These are phyloP conservation scores for Acholoe squamosa DNA, from an alignment of 2,888 invertebrate species.

Conservation along the genomic window DNA sequence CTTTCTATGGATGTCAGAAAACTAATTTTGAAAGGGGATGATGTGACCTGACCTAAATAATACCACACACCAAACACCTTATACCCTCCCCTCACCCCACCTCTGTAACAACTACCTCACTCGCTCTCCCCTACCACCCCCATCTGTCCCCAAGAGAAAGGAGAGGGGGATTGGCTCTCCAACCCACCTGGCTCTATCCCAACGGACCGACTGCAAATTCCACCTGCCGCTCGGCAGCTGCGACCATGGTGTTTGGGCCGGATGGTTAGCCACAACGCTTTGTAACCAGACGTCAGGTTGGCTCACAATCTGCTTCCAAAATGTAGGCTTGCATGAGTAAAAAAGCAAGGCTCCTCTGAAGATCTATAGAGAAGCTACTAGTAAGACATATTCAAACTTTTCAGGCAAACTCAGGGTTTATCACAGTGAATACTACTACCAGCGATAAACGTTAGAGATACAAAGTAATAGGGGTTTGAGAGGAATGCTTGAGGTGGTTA, in stretches of 20 bases:
- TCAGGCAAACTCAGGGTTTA: too few species aligned
- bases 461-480: too few species aligned
- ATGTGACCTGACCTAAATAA: too few species aligned
- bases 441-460: too few species aligned
- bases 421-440: too few species aligned
- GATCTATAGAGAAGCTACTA: too few species aligned
- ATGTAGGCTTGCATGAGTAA: not conserved
- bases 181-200: conserved; percentile 17
- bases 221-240: conserved; percentile 39
- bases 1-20: too few species aligned
- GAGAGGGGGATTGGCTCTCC: not conserved
- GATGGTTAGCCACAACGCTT: not conserved
- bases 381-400: too few species aligned
- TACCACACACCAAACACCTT: conserved; percentile 3
- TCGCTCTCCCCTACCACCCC: not conserved
- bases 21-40: too few species aligned
- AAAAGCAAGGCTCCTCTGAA: too few species aligned
- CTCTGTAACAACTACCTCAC: not conserved
- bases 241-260: not conserved
- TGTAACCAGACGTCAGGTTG: not conserved
- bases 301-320: not conserved
- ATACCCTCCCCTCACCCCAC: not conserved
- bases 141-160: not conserved
- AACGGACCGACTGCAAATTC: not conserved
- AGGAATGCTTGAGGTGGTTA: not conserved